These are phyloP conservation scores for Falco novaeseelandiae DNA, from an alignment of 2,797 vertebrate genomes.

Conservation along the genomic window DNA sequence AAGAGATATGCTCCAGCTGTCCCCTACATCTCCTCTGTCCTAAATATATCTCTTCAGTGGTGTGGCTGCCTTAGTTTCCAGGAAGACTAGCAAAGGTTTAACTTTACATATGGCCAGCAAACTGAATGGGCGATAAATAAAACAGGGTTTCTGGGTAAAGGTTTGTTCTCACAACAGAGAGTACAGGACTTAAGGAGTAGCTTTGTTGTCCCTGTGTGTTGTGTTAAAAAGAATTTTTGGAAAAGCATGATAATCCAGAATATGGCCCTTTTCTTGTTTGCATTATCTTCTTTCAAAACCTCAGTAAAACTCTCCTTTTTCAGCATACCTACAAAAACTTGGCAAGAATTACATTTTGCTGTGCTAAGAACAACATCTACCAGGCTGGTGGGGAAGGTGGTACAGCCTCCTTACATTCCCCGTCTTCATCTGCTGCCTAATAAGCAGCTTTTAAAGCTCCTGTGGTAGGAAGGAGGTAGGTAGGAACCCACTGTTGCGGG, in stretches of 20 bases:
- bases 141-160: background rate
- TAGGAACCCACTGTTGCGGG: background rate
- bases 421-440: conserved; percentile 23
- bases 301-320: background rate
- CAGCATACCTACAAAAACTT: background rate
- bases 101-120: background rate
- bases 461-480: background rate
- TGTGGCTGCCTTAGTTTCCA: conserved; percentile 36
- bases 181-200: background rate
- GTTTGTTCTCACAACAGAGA: background rate
- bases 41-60: conserved; percentile 56
- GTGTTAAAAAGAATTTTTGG: background rate
- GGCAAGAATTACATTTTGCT: background rate
- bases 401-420: background rate
- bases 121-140: conserved; percentile 35
- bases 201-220: background rate
- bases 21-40: background rate
- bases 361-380: background rate
- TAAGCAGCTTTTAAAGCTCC: background rate
- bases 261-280: background rate
- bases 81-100: conserved; percentile 41
- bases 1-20: background rate
- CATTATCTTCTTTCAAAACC: background rate
- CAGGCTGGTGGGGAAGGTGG: background rate
- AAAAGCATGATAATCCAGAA: background rate